Percentiles rank a stretch among this genome's conserved stretches.
Conservation (phyloP, 1,140 invertebrate genomes). For the Drosophila equinoxialis region DNA sequence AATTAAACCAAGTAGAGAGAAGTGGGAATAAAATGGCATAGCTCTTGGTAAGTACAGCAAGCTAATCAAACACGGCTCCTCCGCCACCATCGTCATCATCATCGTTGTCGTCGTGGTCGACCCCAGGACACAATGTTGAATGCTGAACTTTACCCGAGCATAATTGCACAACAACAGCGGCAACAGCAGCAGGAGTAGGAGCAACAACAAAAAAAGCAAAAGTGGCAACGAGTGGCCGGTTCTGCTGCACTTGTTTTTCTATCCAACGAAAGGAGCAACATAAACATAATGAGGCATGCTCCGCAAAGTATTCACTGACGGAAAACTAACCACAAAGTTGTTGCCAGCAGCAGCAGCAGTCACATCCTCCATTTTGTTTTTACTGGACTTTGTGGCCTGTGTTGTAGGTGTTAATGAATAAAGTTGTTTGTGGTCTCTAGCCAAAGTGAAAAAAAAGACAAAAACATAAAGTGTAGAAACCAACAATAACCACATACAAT, state of each 20-base stretch:
- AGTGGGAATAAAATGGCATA: conserved; percentile 10
- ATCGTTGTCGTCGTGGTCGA: conserved; percentile 34
- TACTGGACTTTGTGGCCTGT: conserved; percentile 47
- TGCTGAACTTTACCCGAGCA: conserved; percentile 56
- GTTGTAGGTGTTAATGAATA: conserved; percentile 82
- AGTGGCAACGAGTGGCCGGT: conserved; percentile 10
- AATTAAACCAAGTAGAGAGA: conserved; percentile 63
- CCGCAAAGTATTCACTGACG: conserved; percentile 5
- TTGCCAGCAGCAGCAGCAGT: conserved; percentile 59
- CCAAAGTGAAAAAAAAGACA: conserved; percentile 36
- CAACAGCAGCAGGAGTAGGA: conserved; percentile 36
- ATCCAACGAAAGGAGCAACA: conserved; percentile 28
- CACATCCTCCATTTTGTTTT: conserved; percentile 23
- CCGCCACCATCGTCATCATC: not conserved
- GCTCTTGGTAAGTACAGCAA: conserved; percentile 36
- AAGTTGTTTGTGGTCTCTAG: conserved; percentile 72
- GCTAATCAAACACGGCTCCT: conserved; percentile 70
- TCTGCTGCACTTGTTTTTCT: conserved; percentile 49
- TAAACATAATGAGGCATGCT: conserved; percentile 68
- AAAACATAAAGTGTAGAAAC: conserved; percentile 55
- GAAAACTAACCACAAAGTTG: conserved; percentile 79
- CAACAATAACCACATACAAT: conserved; percentile 59
- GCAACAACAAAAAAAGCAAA: conserved; percentile 39
- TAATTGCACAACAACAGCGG: conserved; percentile 59
- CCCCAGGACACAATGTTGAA: conserved; percentile 59